Evolutionary conservation across 92 coral and sea anemone species (phyloP).

Genomic region (Meandrina meandrites): DNA sequence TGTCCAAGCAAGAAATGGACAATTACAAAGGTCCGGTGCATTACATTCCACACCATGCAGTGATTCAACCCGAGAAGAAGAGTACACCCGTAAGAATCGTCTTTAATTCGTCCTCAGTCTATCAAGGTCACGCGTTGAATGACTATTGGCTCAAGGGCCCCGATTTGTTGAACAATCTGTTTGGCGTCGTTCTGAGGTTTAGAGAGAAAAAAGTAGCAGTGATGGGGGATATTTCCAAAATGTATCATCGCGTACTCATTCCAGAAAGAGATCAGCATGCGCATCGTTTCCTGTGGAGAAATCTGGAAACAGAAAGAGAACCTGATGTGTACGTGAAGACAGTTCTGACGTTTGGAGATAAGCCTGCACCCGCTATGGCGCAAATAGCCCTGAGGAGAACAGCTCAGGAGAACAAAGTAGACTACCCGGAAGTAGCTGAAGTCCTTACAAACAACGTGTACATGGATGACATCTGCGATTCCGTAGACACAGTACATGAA

Average conservation of each 20-base stretch:
- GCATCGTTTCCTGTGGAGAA: conserved; percentile 54
- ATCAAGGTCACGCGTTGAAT: conserved; percentile 55
- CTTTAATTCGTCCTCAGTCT: conserved; percentile 51
- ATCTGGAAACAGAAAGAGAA: conserved; percentile 34
- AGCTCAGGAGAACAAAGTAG: too few relatives aligned
- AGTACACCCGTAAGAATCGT: conserved; percentile 67
- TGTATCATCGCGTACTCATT: conserved; percentile 53
- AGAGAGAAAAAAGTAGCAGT: conserved; percentile 54
- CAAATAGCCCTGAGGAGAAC: conserved; percentile 48
- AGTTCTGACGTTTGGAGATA: conserved; percentile 70
- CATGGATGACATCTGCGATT: conserved; percentile 74
- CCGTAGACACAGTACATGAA: conserved; percentile 49
- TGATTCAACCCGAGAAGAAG: conserved; percentile 51
- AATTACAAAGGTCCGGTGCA: conserved; percentile 48
- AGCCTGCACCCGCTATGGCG: conserved; percentile 73
- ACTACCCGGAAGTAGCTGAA: conserved; percentile 59
- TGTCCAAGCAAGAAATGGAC: conserved; percentile 36
- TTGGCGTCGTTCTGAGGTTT: conserved; percentile 61
- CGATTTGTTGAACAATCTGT: conserved; percentile 49
- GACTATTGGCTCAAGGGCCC: conserved; percentile 47
- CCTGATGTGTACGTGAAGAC: conserved; percentile 62
- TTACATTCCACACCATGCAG: conserved; percentile 60
- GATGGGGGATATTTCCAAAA: conserved; percentile 53
- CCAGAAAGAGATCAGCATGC: conserved; percentile 53
- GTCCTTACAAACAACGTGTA: conserved; percentile 49